Evolutionary conservation across 2,888 invertebrate species (phyloP).

Genomic region (Lamellibrachia columna): DNA sequence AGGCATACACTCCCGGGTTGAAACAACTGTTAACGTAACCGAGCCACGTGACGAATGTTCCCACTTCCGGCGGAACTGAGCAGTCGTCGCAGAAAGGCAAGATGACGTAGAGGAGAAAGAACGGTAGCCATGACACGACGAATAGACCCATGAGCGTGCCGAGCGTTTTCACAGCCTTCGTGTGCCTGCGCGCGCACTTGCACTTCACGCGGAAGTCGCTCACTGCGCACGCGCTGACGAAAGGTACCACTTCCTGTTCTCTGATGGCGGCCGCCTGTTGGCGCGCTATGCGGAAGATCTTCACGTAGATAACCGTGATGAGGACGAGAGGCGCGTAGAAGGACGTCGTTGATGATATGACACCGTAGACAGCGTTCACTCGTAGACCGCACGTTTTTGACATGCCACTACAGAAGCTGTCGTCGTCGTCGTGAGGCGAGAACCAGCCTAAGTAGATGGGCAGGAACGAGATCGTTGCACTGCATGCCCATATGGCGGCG

Average conservation of each 20-base stretch:
- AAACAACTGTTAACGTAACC: slow-evolving; percentile 52
- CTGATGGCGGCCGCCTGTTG: slow-evolving; percentile 42
- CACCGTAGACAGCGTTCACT: slow-evolving; percentile 58
- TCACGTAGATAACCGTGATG: slow-evolving; percentile 57
- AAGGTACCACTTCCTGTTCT: slow-evolving; percentile 18
- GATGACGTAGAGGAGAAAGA: slow-evolving; percentile 48
- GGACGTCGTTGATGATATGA: slow-evolving; percentile 57
- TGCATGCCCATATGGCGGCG: slow-evolving; percentile 52
- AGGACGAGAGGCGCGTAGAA: slow-evolving; percentile 59
- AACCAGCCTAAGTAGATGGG: slow-evolving; percentile 62
- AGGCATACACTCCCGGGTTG: slow-evolving; percentile 54
- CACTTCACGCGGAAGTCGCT: slow-evolving; percentile 28
- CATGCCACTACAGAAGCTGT: slow-evolving; percentile 31
- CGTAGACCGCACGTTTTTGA: slow-evolving; percentile 40
- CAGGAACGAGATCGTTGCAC: slow-evolving; percentile 59
- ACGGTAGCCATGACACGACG: slow-evolving; percentile 47
- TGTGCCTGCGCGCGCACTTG: slow-evolving; percentile 38
- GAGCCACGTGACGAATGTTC: slow-evolving; percentile 51
- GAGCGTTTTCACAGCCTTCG: slow-evolving; percentile 47
- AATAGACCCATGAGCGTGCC: slow-evolving; percentile 49
- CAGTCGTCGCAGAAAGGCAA: slow-evolving; percentile 46
- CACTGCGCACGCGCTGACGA: not conserved
- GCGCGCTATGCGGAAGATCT: slow-evolving; percentile 56
- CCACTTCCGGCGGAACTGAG: slow-evolving; percentile 40
- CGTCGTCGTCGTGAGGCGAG: slow-evolving; percentile 63